Percentiles rank a stretch among this genome's conserved stretches.
Evolutionary conservation across 1,140 invertebrate genomes (phyloP).

Genomic region (Drosophila arawakana): DNA sequence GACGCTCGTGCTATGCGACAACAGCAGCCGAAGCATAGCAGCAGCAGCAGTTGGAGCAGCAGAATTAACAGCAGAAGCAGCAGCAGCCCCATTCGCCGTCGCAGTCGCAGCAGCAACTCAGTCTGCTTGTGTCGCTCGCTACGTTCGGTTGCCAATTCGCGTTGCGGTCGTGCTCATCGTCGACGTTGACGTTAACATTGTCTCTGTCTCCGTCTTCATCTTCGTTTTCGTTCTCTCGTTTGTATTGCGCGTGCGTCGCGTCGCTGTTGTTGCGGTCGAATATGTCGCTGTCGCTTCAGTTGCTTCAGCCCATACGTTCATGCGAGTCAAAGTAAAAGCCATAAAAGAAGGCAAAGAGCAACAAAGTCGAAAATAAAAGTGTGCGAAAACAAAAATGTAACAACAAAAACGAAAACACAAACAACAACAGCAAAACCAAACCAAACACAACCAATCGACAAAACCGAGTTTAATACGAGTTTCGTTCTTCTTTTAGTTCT

Average conservation of each 20-base stretch:
- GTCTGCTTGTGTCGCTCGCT: conserved; percentile 58
- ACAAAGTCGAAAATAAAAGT: conserved; percentile 66
- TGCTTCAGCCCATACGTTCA: conserved; percentile 46
- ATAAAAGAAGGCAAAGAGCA: conserved; percentile 46
- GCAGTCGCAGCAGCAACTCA: conserved; percentile 37
- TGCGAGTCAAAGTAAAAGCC: conserved; percentile 51
- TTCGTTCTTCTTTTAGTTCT: conserved; percentile 36
- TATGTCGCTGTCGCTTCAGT: conserved; percentile 32
- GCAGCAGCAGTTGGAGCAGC: conserved; percentile 16
- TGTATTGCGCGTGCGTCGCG: conserved; percentile 42
- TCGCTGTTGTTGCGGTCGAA: conserved; percentile 35
- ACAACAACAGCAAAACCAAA: conserved; percentile 40
- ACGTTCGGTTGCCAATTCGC: conserved; percentile 55
- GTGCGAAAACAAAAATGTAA: conserved; percentile 73
- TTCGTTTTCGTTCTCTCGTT: conserved; percentile 28
- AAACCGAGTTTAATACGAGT: conserved; percentile 50
- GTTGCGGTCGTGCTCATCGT: conserved; percentile 16
- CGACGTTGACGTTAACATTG: conserved; percentile 21
- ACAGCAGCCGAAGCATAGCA: conserved; percentile 8
- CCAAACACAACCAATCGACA: conserved; percentile 34
- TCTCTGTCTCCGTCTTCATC: conserved; percentile 31
- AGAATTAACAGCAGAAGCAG: conserved; percentile 3
- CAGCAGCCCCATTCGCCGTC: conserved; percentile 10
- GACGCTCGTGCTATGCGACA: conserved; percentile 49
- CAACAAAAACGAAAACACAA: conserved; percentile 11